Percentiles rank a stretch among this genome's conserved stretches.
Evolutionary conservation across 2,888 invertebrate genomes (phyloP).

Genomic region (Agrilus mali): DNA sequence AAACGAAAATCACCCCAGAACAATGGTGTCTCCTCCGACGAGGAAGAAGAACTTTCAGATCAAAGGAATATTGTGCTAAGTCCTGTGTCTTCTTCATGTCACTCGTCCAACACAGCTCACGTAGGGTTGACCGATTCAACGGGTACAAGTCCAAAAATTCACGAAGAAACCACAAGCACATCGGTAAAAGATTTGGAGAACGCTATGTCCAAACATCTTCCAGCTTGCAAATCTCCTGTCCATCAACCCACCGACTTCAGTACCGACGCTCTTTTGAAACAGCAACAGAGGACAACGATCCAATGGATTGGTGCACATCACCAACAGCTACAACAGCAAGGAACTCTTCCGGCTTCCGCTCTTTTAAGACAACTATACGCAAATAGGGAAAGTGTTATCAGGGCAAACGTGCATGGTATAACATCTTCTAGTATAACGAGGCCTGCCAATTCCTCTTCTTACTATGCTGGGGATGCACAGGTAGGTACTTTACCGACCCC

Average conservation of each 20-base stretch:
- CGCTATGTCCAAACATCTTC: constrained; percentile 92
- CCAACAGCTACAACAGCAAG: constrained; percentile 43
- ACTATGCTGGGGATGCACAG: constrained; percentile 44
- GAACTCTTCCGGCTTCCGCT: constrained; percentile 73
- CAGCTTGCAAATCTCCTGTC: constrained; percentile 44
- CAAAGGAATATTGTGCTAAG: constrained; percentile 38
- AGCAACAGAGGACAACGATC: constrained; percentile 71
- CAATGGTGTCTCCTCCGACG: constrained; percentile 37
- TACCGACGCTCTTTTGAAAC: constrained; percentile 70
- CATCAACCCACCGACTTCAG: constrained; percentile 79
- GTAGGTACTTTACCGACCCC: constrained; percentile 75
- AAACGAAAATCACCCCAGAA: constrained; percentile 48
- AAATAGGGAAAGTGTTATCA: constrained; percentile 87
- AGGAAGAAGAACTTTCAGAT: constrained; percentile 32
- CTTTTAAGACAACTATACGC: constrained; percentile 82
- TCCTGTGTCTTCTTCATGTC: constrained; percentile 49
- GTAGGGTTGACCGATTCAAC: constrained; percentile 33
- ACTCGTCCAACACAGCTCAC: constrained; percentile 45
- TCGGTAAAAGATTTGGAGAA: constrained; percentile 89
- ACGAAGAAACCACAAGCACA: constrained; percentile 34
- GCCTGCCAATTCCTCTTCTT: constrained; percentile 27
- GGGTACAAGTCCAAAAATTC: constrained; percentile 35
- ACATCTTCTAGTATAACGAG: constrained; percentile 31
- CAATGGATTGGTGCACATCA: constrained; percentile 88
- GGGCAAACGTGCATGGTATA: constrained; percentile 65